A percentile compares a stretch with the other conserved stretches of the same genome.
These are phyloP conservation scores for Tonatia bakeri DNA, from an alignment of 2,113 vertebrate genomes.

Conservation along the genomic window DNA sequence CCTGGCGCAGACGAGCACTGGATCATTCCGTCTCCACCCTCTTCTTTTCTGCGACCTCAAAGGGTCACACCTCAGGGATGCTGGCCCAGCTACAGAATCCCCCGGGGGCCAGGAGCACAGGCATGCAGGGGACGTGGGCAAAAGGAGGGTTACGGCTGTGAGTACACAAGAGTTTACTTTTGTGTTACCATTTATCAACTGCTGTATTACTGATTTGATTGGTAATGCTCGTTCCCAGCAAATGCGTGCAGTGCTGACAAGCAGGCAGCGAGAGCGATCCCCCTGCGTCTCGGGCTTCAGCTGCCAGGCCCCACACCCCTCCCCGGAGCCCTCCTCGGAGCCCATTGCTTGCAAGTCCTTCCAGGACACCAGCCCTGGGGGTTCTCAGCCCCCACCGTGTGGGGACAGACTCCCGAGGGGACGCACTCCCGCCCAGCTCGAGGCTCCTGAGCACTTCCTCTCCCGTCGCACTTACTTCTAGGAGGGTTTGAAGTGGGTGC, in stretches of 20 bases:
- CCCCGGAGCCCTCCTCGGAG: fast-evolving
- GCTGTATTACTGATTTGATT: neutral
- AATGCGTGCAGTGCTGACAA: neutral
- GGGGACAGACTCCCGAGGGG: neutral
- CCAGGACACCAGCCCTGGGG: neutral
- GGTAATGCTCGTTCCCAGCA: neutral
- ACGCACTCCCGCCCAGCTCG: no score
- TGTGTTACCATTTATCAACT: neutral
- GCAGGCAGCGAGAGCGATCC: neutral
- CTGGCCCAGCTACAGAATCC: neutral
- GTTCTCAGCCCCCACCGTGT: neutral
- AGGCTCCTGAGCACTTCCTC: neutral
- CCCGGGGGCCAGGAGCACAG: neutral
- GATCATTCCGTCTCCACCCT: neutral
- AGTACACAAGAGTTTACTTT: neutral
- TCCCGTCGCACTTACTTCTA: neutral
- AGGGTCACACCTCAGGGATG: neutral
- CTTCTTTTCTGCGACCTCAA: neutral
- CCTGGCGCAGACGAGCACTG: neutral
- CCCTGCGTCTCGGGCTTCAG: neutral
- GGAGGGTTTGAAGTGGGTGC: neutral
- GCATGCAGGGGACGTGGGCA: neutral
- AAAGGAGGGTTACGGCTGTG: neutral
- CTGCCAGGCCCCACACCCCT: neutral
- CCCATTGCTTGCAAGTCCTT: neutral